Base-by-base conservation (phyloP, 2,888 invertebrate genomes). In the Acanthopleura granulata region DNA sequence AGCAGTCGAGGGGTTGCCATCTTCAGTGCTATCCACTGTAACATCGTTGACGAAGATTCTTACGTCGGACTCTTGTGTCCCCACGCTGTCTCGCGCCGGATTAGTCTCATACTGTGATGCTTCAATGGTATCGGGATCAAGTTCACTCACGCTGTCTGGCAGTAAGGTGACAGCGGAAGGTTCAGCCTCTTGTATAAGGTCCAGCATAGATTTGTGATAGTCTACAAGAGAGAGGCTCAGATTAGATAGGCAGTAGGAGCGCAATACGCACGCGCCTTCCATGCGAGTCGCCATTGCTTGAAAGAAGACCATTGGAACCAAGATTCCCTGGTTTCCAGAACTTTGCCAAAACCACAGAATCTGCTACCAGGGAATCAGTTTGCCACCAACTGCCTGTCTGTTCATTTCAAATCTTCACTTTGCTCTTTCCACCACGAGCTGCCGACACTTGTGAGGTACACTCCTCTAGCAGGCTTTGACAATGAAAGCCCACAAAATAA, bases 31-130 rank as follows among this genome's bases (percentile, higher is more conserved):
- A 61, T 86, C 88, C 9, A 85, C 81, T 1, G 88, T 89, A 62
- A 86, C 83, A 61, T 88, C 88, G 77, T 89, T 89, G 49, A 89
- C 84, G 77, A 84, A 85, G 79, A 89, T 87, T 49, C 81, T 82
- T n/a, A 86, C 82, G 71, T 79, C 80, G 18, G 80, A 74, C 25
- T 83, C 83, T 79, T 22, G 78, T 76, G 62, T 79, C 49, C 49
- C 71, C n/a, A 71, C 71, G 22, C 49, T 14, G 6, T 71, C 40
- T 49, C 40, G 50, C 49, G 11, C 71, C 15, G 71, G 50, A 49
- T 49, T 1, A 4, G 71, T 49, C 16, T 71, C 71, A 66, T 66
- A 66, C 22, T 66, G 66, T 15, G 66, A 27, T 16, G 66, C 15
- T 22, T 66, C 66, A 27, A 27, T 66, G 66, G 66, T 27, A 25